Base-by-base conservation (phyloP, 2,797 vertebrate species). In the Sparidentex hasta region DNA sequence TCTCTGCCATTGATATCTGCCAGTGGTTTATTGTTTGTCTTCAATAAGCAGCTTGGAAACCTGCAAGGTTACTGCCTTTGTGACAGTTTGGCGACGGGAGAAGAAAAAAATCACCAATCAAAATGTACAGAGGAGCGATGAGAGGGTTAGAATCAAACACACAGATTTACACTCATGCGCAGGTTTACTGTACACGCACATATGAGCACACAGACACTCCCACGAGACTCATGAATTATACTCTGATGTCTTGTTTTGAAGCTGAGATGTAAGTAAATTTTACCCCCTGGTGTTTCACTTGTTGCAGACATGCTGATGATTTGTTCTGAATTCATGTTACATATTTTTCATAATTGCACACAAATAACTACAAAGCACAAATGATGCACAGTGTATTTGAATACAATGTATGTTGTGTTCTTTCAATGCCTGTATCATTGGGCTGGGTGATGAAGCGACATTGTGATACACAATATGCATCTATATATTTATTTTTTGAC, bases 21-120 rank as follows among this genome's bases (percentile, higher is more conserved):
- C 89, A 89, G 68, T 86, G 83, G 76, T 97, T 97, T 97, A 97
- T 97, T 96, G 96, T 95, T 94, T 94, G 94, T 92, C 94, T 96
- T 96, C 95, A 94, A 93, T 95, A 93, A 75, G 77, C 91, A 95
- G 92, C 92, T 95, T 93, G 91, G 74, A 90, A 93, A 91, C 80
- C 92, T 88, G 90, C 71, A 81, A 81, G 89, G 92, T 95, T 96
- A 93, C 91, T 94, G 95, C 93, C 81, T 96, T 91, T 95, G 88
- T 91, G 90, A 88, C 88, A 89, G 81, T 92, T 85, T 88, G 78
- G 83, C 46, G 43, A 84, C 56, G 18, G 80, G 80, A 20, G 79
- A 85, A 16, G 41, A 70, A 72, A 51, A 75, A 85, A 88, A 80
- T 90, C 90, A 89, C 90, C 92, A 94, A 92, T 94, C 88, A 88